Conservation (phyloP, 2,888 invertebrate species). For the Clunio marinus region DNA sequence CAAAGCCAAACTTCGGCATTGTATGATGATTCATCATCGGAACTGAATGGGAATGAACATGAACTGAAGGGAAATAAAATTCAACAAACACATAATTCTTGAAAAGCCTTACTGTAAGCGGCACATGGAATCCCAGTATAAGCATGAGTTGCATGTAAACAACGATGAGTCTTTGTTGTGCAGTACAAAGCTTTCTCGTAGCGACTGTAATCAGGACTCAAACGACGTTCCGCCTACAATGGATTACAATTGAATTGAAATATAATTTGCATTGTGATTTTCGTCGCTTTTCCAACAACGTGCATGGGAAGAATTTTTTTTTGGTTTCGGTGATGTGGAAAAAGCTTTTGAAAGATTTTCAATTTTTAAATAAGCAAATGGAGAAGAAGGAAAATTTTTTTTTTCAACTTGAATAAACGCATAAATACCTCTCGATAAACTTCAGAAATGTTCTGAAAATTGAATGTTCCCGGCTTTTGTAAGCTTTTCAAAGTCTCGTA, state of each 20-base stretch:
- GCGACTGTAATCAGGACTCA: conserved; percentile 51
- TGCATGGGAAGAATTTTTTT: not conserved
- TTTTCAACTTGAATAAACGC: conserved; percentile 49
- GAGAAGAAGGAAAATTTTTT: conserved; percentile 41
- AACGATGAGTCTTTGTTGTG: conserved; percentile 81
- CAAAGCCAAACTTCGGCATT: conserved; percentile 67
- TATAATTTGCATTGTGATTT: conserved; percentile 13
- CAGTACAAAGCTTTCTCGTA: conserved; percentile 74
- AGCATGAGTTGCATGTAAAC: conserved; percentile 86
- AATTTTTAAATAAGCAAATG: conserved; percentile 9
- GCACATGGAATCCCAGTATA: conserved; percentile 86
- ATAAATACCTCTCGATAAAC: conserved; percentile 59
- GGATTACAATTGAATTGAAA: conserved; percentile 40
- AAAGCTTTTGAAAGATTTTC: not conserved
- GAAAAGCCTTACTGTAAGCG: conserved; percentile 69
- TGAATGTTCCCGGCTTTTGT: conserved; percentile 64
- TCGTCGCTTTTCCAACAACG: not conserved
- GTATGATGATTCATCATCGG: conserved; percentile 75
- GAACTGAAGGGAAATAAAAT: not conserved
- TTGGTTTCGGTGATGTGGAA: too few relatives aligned
- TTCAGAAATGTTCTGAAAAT: conserved; percentile 61
- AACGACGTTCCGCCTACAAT: conserved; percentile 50
- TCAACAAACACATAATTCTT: not conserved
- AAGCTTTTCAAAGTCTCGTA: conserved; percentile 79
- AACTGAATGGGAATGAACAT: conserved; percentile 55